Percentiles rank a stretch among this genome's conserved stretches.
These are phyloP conservation scores for Oreochromis tanganicae DNA, from an alignment of 2,113 vertebrate species.

Conservation along the genomic window DNA sequence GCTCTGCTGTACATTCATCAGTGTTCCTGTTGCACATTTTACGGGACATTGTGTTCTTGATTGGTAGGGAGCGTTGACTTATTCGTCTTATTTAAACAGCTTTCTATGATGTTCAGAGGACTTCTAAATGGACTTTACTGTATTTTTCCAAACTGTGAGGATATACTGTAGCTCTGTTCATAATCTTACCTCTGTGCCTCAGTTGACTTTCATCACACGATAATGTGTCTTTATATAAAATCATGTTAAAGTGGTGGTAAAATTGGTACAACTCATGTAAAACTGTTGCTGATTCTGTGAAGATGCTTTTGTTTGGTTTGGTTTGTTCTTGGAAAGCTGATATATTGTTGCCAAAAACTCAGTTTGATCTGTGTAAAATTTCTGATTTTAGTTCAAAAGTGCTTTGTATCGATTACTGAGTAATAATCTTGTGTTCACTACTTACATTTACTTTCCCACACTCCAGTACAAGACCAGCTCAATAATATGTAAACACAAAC, in stretches of 20 bases:
- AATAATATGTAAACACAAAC: background rate
- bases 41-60: background rate
- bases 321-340: background rate
- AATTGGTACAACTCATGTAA: background rate
- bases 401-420: background rate
- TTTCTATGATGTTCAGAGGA: background rate
- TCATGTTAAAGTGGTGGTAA: background rate
- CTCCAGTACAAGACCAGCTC: background rate
- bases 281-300: background rate
- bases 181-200: slow-evolving; percentile 1
- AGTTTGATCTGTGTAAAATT: background rate
- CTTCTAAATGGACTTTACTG: background rate
- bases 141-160: slow-evolving; percentile 5
- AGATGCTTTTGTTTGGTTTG: background rate
- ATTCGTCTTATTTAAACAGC: background rate
- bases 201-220: background rate
- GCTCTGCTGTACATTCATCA: background rate
- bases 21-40: background rate
- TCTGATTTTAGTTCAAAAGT: background rate
- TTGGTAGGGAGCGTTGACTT: background rate
- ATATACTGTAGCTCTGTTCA: background rate
- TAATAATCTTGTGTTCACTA: background rate
- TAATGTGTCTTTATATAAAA: background rate
- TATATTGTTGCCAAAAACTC: background rate
- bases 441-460: background rate